Base-by-base conservation (phyloP, 92 coral and sea anemone species). In the Epizoanthus stellaris region DNA sequence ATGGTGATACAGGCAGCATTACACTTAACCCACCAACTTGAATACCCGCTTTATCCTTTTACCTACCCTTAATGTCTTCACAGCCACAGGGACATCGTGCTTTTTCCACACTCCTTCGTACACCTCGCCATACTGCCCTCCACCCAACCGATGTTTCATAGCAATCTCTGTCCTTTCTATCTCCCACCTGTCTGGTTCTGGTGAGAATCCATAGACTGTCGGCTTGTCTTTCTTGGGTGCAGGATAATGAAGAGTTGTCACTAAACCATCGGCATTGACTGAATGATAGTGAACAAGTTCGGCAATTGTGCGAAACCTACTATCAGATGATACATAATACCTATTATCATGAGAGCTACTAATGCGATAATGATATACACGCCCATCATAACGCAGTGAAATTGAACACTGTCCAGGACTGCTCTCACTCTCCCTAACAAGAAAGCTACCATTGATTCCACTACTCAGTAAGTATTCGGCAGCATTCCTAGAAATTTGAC, bases 211-310 rank as follows among this genome's bases (percentile, higher is more conserved):
- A 67, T 94, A 97, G 20, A 97, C 91, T 3, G 95, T 91, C 3
- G 99, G 99, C 82, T 97, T 94, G 67, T 97, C 98, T 70, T 89
- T 88, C 88, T 97, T 97, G 11, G 97, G 93, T 11, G 99, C 99
- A 3, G 99, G 99, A 75, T 97, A 97, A 87, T 97, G 99, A 10
- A 97, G 93, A 0, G 99, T 97, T 11, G 99, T 95, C 58, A 97
- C 97, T 34, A 97, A 85, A 3, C 99, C 99, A 91, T 97, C 99
- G 13, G 99, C 90, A 81, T 93, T 94, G n/a, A 93, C 91, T 16
- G 99, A 97, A 61, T 97, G 99, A 85, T 97, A 96, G 77, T 97
- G 99, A 39, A 97, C 98, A 10, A 97, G 94, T 88, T 97, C 99
- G 1, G 98, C 98, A 66, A 97, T 86, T 3, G 99, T 90, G 63